Conservation (phyloP, 2,113 vertebrate species). For the Dermatemys mawii region DNA sequence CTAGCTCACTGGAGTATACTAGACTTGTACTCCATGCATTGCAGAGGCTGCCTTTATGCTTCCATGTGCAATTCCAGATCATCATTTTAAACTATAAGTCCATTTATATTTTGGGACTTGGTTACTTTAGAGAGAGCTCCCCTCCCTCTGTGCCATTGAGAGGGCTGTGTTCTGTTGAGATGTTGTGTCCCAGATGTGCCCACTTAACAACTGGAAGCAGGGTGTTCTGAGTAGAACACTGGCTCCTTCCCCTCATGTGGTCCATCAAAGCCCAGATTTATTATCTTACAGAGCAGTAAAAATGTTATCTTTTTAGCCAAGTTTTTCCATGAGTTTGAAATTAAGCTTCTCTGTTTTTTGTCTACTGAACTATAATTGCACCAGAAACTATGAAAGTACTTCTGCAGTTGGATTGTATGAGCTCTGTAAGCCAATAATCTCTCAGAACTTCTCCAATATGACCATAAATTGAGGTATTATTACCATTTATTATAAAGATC, state of each 20-base stretch:
- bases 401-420: neutral
- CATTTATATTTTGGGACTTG: neutral
- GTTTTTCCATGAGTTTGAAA: neutral
- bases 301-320: neutral
- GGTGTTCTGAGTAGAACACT: neutral
- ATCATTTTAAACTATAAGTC: neutral
- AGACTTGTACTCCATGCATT: neutral
- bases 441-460: neutral
- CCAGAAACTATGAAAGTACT: neutral
- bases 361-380: neutral
- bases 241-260: neutral
- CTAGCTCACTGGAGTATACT: neutral
- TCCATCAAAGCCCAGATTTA: neutral
- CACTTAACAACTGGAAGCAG: neutral
- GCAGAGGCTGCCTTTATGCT: neutral
- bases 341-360: neutral
- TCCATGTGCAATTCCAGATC: neutral
- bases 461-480: neutral
- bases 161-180: neutral
- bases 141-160: neutral
- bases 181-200: neutral
- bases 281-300: neutral
- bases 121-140: neutral
- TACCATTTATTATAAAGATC: constrained; percentile 18
- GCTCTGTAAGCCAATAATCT: accelerated